Base-by-base conservation (phyloP, 2,888 invertebrate genomes). In the Notodonta dromedarius region DNA sequence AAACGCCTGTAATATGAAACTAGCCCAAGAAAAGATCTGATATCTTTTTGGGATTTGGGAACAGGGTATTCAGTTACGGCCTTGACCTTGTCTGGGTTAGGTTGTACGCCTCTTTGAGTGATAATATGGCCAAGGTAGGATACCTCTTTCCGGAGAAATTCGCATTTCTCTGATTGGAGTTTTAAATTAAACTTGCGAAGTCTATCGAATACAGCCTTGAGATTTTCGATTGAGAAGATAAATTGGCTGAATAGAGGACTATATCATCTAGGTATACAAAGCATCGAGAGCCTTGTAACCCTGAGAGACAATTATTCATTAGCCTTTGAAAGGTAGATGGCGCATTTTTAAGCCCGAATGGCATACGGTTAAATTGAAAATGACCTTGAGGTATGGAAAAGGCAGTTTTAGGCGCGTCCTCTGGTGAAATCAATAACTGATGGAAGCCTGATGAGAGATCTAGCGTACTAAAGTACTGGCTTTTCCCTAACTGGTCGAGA, bases 311-410 rank as follows among this genome's bases (percentile, higher is more conserved):
- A 59, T 67, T 76, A 53, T 86, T 79, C 85, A 87, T 87, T 0
- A 82, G 60, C 8, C 84, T 58, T 69, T 86, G 86, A 58, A 89
- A 87, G 0, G 86, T 85, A 3, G 80, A 78, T 0, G 89, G 88
- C 1, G 87, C 85, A 24, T 56, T 62, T 53, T 63, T 57, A 2
- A 52, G 16, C 8, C 16, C 16, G 12, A 52, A 32, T 8, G 52
- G 32, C 52, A 52, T 32, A 24, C 24, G 24, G 11, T 51, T 51
- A 24, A 24, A 24, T 51, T 24, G 7, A 8, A 16, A 24, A 24
- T 16, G 51, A 13, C 51, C 51, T 2, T 4, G 52, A 32, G 6
- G 44, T 9, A 58, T 42, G 4, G 58, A 44, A 13, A 58, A 58
- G 4, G 58, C 58, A 4, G 58, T 58, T 53, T 58, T 53, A 11